Evolutionary conservation across 2,797 vertebrate species (phyloP), one percentile per base, ranked within the genome.

Genomic region (Vultur gryphus): DNA sequence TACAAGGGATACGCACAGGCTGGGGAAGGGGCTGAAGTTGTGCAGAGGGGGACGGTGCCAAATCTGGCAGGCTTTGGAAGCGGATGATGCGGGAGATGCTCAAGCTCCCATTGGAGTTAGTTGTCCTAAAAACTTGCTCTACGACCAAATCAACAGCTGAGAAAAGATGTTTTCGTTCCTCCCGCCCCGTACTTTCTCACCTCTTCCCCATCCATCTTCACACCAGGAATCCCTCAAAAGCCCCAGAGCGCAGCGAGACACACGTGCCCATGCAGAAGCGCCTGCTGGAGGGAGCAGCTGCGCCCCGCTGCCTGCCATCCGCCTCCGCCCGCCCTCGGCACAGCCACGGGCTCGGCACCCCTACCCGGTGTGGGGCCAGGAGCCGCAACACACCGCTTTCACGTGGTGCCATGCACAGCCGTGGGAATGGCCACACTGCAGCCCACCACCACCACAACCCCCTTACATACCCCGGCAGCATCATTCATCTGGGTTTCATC

Each of bases 191-290:
- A 57, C 41, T 57, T 15, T 71, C 44, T 67, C 2, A 0, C 24
- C 54, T 87, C n/a, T n/a, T 16, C 70, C 73, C 51, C n/a, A 13
- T 46, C 89, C 10, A 0, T 15, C 33, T 69, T 73, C 10, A 0
- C 72, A 39, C 13, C 64, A n/a, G 69, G 65, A 67, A 33, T 17
- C 35, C 55, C 77, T 8, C 23, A 2, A 26, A 41, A 87, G 39
- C 41, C 77, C 57, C 4, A 4, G 39, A 18, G 72, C 6, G 2
- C 0, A 1, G 44, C 1, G 9, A 81, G 44, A 41, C 7, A 12
- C 8, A 0, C 1, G 15, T 1, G 10, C 25, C 59, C 4, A 0
- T 35, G 65, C 75, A 39, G 69, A 57, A 73, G 54, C 0, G 0
- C 20, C 35, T 43, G 46, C 48, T 39, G 51, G 70, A 55, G 28